phyloP scores from a whole-genome alignment of 2,113 vertebrate genomes.

The Sander vitreus region DNA sequence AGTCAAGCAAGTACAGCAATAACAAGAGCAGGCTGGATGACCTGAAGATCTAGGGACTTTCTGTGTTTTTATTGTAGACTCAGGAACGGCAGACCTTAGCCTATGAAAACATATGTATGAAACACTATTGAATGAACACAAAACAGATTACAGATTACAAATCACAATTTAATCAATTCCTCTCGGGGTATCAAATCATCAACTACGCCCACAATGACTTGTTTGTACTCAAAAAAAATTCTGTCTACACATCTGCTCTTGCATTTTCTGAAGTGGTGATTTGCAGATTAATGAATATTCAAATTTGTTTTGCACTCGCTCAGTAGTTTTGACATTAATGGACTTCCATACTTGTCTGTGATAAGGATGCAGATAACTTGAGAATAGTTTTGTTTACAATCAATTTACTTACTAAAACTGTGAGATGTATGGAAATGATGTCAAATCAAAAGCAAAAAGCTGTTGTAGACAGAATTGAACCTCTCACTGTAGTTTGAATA shows the following conservation, averaged over 20 bases:
- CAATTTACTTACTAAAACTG: slow-evolving; percentile 27
- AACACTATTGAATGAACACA: not conserved
- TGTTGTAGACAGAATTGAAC: not conserved
- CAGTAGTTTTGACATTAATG: not conserved
- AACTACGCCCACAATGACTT: not conserved
- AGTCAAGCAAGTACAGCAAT: slow-evolving; percentile 84
- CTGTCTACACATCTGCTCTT: not conserved
- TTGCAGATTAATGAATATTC: not conserved
- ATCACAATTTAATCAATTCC: not conserved
- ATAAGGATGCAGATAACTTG: slow-evolving; percentile 4
- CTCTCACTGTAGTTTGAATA: not conserved
- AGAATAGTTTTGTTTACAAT: slow-evolving; percentile 56
- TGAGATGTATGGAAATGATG: slow-evolving; percentile 1
- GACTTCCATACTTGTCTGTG: slow-evolving; percentile 12
- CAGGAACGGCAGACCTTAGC: not conserved
- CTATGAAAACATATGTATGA: not conserved
- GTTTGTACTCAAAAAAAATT: not conserved
- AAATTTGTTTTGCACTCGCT: not conserved
- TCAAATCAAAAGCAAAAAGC: not conserved
- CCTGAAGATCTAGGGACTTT: slow-evolving; percentile 80
- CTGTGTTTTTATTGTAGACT: slow-evolving; percentile 15
- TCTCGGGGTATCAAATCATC: not conserved
- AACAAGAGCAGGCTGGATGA: slow-evolving; percentile 82
- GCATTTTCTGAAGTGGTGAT: not conserved
- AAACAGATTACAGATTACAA: not conserved